A percentile compares a stretch with the other conserved stretches of the same genome.
Conservation (phyloP, 1,140 invertebrate genomes). For the Drosophila kikkawai region DNA sequence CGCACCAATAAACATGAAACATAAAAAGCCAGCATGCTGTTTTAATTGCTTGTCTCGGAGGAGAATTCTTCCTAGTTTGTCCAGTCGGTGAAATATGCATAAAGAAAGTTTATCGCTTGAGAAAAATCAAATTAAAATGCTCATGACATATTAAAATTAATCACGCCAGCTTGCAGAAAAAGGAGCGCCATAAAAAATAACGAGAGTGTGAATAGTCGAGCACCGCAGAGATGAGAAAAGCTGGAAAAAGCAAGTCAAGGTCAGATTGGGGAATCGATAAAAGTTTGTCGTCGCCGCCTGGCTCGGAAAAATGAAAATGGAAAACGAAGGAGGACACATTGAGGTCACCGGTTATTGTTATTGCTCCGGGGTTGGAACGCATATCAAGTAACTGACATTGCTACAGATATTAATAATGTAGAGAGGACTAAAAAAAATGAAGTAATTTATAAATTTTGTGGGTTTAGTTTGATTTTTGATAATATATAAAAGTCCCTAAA, state of each 20-base stretch:
- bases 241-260: slow-evolving; percentile 41
- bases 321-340: slow-evolving; percentile 41
- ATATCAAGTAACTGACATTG: slow-evolving; percentile 40
- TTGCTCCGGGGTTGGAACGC: slow-evolving; percentile 19
- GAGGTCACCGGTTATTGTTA: slow-evolving; percentile 38
- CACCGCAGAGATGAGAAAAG: slow-evolving; percentile 20
- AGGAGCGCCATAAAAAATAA: slow-evolving; percentile 31
- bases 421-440: background rate
- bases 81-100: slow-evolving; percentile 38
- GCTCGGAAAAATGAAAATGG: slow-evolving; percentile 23
- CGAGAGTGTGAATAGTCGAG: slow-evolving; percentile 16
- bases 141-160: slow-evolving; percentile 50
- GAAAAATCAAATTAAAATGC: slow-evolving; percentile 44
- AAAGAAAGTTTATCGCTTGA: slow-evolving; percentile 49
- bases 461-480: no score
- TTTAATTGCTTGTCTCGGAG: slow-evolving; percentile 28
- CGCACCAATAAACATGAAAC: slow-evolving; percentile 52
- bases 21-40: slow-evolving; percentile 41
- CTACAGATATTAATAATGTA: slow-evolving; percentile 7
- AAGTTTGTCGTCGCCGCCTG: slow-evolving; percentile 43
- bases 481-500: background rate
- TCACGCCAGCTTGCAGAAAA: slow-evolving; percentile 16
- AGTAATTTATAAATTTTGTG: no score
- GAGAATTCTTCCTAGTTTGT: slow-evolving; percentile 40
- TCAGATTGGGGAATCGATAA: slow-evolving; percentile 62